Base-by-base conservation (phyloP, 2,113 vertebrate genomes). In the Pachycephala philippinensis region DNA sequence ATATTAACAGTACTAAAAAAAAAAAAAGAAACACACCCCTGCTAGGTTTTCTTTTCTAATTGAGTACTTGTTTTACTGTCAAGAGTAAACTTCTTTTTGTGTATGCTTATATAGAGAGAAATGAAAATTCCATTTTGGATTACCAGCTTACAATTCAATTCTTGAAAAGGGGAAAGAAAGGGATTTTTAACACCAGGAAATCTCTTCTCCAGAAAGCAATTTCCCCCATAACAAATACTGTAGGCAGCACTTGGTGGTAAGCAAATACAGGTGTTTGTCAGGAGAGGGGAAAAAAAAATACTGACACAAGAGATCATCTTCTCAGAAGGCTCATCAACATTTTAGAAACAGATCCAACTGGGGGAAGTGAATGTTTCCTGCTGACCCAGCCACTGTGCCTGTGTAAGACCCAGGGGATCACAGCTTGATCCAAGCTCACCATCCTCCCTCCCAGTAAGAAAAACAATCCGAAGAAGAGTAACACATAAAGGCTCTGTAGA, bases 171-270 rank as follows among this genome's bases (percentile, higher is more conserved):
- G 26, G 47, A 91, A 89, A 65, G 8, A 33, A 78, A 71, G 39
- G 49, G 21, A 72, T 53, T 95, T 84, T 90, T 96, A 49, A 87
- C 96, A 89, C 88, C 85, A 92, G 85, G 76, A 94, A 92, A 96
- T 89, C 96, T 93, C 86, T 92, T 89, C 74, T 95, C 76, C 84
- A 89, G 91, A 50, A 65, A 90, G 66, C 87, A 76, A 91, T 95
- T 95, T 78, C 89, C 75, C 81, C 71, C 49, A 2, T 42, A 92
- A 93, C 61, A 74, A 86, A 86, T 17, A 54, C 80, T 39, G 45
- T 9, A 88, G 87, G 39, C 45, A 71, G 63, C 53, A 72, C 49
- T 28, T 31, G 0, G 74, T 94, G 59, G 37, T 59, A 75, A 92
- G 89, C 64, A 91, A 90, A 86, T 60, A 72, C 20, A 92, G 47